A percentile compares a stretch with the other conserved stretches of the same genome.
phyloP scores from a whole-genome alignment of 2,888 invertebrate species.

The Drosophila neonasuta region DNA sequence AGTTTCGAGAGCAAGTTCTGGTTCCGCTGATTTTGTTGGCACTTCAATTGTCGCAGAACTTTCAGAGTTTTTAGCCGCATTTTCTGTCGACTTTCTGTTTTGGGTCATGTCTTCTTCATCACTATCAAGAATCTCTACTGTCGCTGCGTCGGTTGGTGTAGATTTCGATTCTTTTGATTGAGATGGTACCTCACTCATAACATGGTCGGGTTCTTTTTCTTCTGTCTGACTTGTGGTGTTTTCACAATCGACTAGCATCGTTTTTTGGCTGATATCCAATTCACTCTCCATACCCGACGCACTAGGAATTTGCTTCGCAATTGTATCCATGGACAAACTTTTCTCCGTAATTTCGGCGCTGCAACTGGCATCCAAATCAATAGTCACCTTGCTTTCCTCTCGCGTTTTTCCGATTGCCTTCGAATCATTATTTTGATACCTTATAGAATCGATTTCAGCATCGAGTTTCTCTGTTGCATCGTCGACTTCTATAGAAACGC shows the following conservation, averaged over 20 bases:
- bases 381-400: not conserved
- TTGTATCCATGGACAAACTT: not conserved
- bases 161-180: not conserved
- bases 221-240: not conserved
- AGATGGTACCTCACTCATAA: not conserved
- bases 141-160: not conserved
- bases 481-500: not conserved
- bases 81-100: not conserved
- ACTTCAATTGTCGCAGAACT: not conserved
- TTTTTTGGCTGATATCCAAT: not conserved
- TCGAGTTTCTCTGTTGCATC: not conserved
- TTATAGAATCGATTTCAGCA: not conserved
- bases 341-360: not conserved
- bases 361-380: constrained; percentile 15
- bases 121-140: constrained; percentile 1
- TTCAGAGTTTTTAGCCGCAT: not conserved
- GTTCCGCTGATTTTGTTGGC: no score
- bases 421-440: not conserved
- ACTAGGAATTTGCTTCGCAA: no score
- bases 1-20: no score
- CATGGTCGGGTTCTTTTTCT: not conserved
- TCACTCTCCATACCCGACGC: not conserved
- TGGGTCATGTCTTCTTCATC: not conserved
- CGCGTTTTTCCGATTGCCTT: not conserved
- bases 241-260: not conserved